phyloP scores from a whole-genome alignment of 1,140 invertebrate species.

The Sycobia sp. region DNA sequence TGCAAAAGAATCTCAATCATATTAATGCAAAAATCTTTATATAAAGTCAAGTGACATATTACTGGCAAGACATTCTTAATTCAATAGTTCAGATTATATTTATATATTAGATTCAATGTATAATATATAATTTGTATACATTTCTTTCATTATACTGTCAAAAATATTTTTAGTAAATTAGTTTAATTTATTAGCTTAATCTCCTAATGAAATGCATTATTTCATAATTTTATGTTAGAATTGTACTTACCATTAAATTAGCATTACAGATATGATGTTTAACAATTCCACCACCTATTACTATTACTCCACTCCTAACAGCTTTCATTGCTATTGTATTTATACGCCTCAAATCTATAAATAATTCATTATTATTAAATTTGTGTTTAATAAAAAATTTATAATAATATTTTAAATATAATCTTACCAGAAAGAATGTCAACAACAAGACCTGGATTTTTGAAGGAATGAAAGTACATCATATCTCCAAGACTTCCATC shows the following conservation, averaged over 20 bases:
- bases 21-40: not conserved
- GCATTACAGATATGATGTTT: slow-evolving; percentile 99
- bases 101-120: too few relatives aligned
- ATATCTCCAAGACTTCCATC: slow-evolving; percentile 99
- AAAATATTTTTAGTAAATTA: too few relatives aligned
- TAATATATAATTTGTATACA: too few relatives aligned
- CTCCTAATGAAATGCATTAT: too few relatives aligned
- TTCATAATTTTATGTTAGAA: too few relatives aligned
- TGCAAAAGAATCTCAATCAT: slow-evolving; percentile 50
- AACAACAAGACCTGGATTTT: slow-evolving; percentile 87
- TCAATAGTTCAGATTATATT: too few relatives aligned
- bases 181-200: too few relatives aligned
- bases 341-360: slow-evolving; percentile 80
- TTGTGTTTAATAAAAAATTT: not conserved
- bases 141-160: too few relatives aligned
- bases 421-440: slow-evolving; percentile 86
- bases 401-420: slow-evolving; percentile 5
- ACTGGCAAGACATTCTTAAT: too few relatives aligned
- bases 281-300: slow-evolving; percentile 94
- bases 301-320: slow-evolving; percentile 92
- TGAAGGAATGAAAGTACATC: slow-evolving; percentile 98
- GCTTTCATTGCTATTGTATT: slow-evolving; percentile 97
- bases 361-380: too few relatives aligned
- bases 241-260: slow-evolving; percentile 82
- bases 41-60: too few relatives aligned